Evolutionary conservation across 2,888 invertebrate genomes (phyloP), one percentile per base, ranked within the genome.

Genomic region (Caenorhabditis sp.): DNA sequence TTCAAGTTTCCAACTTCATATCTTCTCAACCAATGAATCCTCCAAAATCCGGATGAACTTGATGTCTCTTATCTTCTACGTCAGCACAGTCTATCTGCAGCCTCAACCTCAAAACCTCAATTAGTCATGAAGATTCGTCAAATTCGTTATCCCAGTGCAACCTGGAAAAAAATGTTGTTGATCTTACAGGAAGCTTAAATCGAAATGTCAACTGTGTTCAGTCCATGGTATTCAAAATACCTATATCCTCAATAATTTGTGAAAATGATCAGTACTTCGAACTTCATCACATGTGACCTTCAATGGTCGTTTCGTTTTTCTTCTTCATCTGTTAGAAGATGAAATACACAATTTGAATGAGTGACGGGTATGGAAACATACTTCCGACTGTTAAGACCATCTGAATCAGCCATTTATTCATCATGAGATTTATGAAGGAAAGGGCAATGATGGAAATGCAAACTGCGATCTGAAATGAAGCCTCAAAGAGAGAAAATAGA

Each of bases 211-310:
- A 38, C 12, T 2, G 2, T 38, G 38, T 10, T 38, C 38, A 38
- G 38, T 31, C 4, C 31, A 31, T 31, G 10, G 38, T 38, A 38
- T 12, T 35, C 5, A 28, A n/a, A 28, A 44, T 5, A 44, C 5
- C 2, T 47, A 19, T 47, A 35, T 1, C 28, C 14, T 3, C n/a
- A 19, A 19, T 47, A 19, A n/a, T 19, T 47, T 47, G n/a, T 47
- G 47, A n/a, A 26, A 19, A 6, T 58, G 58, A 19, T 58, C 47
- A 16, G 56, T 58, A 58, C 70, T 58, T 70, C 35, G 54, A 54
- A 14, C 22, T 44, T 24, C 56, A 35, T 69, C 51, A 41, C 69
- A 77, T 63, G 63, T 31, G 77, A 69, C 77, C 77, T 77, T 77
- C 61, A 69, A 47, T 51, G 58, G 66, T 66, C 49, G 59, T 58